Evolutionary conservation across 1,140 invertebrate species (phyloP).

Genomic region (Probaryconus sp.): DNA sequence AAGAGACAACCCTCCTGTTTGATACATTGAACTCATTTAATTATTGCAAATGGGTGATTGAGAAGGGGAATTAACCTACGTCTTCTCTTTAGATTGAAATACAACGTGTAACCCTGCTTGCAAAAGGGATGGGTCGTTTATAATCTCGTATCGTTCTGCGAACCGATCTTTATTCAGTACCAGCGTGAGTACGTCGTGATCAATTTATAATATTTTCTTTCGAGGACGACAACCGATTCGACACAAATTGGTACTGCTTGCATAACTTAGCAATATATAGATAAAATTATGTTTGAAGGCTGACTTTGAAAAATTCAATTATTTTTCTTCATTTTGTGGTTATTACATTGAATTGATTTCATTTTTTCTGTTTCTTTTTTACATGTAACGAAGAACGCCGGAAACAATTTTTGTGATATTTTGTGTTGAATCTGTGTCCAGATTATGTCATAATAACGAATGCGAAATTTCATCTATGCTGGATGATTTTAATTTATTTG

Average conservation of each 20-base stretch:
- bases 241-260: slow-evolving; percentile 29
- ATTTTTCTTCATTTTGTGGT: no score
- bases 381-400: no score
- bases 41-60: slow-evolving; percentile 41
- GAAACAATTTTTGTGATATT: no score
- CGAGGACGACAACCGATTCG: slow-evolving; percentile 23
- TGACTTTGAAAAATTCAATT: no score
- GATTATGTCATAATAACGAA: no score
- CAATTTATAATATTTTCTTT: slow-evolving; percentile 32
- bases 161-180: slow-evolving; percentile 10
- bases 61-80: slow-evolving; percentile 13
- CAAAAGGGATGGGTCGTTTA: slow-evolving; percentile 25
- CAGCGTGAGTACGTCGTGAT: slow-evolving; percentile 14
- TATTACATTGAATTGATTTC: no score
- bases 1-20: slow-evolving; percentile 32
- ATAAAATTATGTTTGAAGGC: no score
- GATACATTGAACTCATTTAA: slow-evolving; percentile 40
- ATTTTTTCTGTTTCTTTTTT: no score
- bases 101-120: slow-evolving; percentile 11
- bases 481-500: no score
- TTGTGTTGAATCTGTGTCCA: no score
- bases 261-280: slow-evolving; percentile 24
- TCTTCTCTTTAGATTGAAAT: slow-evolving; percentile 14
- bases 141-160: no score
- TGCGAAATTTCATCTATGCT: no score